Evolutionary conservation across 2,113 vertebrate species (phyloP).

Genomic region (Ailurus styani): DNA sequence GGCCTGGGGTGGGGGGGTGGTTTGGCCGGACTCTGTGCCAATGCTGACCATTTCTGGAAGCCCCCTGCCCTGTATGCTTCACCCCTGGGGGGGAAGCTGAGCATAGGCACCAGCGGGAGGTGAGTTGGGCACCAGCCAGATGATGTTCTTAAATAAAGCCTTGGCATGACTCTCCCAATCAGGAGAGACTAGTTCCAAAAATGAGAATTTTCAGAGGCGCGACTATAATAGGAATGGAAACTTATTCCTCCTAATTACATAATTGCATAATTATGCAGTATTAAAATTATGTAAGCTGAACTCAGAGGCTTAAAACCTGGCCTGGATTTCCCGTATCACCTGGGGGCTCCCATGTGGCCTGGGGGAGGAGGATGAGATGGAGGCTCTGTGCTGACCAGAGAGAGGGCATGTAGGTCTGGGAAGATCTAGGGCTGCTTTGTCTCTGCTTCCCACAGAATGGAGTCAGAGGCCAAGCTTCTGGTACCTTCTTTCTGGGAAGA

Average conservation of each 20-base stretch:
- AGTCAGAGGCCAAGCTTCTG: not conserved
- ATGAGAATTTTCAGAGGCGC: conserved; percentile 64
- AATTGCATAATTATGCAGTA: conserved; percentile 77
- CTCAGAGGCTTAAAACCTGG: conserved; percentile 67
- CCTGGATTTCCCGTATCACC: conserved; percentile 67
- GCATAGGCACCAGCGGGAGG: not conserved
- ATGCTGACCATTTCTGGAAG: not conserved
- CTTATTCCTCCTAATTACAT: conserved; percentile 76
- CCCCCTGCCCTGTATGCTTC: not conserved
- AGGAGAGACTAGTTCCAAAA: conserved; percentile 58
- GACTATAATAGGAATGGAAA: conserved; percentile 74
- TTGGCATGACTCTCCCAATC: conserved; percentile 39
- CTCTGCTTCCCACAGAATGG: not conserved
- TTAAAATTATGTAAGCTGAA: conserved; percentile 74
- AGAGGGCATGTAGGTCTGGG: not conserved
- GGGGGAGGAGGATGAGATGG: not conserved
- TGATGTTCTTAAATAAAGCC: conserved; percentile 63
- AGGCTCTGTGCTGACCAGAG: not conserved
- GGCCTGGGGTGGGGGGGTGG: too few relatives aligned
- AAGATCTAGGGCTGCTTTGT: not conserved
- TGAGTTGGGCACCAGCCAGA: conserved; percentile 35
- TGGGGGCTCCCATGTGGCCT: not conserved
- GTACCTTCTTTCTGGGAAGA: not conserved
- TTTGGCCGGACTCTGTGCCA: not conserved
- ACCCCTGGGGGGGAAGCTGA: not conserved